Evolutionary conservation across 92 coral and sea anemone genomes (phyloP).

Genomic region (Heteractis magnifica): DNA sequence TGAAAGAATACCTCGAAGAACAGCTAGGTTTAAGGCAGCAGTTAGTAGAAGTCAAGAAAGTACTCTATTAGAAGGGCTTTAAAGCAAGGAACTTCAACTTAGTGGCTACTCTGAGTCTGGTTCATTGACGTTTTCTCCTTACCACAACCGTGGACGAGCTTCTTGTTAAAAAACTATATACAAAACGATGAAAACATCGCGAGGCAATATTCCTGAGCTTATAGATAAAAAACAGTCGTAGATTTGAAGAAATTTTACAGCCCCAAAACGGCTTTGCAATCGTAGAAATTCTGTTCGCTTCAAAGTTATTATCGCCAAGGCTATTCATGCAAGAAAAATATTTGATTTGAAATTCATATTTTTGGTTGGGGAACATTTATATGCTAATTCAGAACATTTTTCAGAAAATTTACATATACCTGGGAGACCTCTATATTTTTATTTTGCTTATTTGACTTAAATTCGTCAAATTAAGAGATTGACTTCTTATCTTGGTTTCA

Average conservation of each 20-base stretch:
- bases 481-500: neutral
- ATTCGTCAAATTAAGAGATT: neutral
- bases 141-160: too few species aligned
- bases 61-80: too few species aligned
- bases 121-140: too few species aligned
- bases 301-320: neutral
- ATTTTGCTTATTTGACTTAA: neutral
- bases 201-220: neutral
- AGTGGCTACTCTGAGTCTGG: too few species aligned
- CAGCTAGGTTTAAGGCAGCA: too few species aligned
- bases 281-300: neutral
- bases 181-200: neutral
- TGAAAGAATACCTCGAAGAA: neutral
- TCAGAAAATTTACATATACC: neutral
- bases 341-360: slow-evolving; percentile 34
- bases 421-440: neutral
- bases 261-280: neutral
- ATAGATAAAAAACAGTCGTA: neutral
- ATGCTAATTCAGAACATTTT: slow-evolving; percentile 4
- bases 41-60: too few species aligned
- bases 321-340: neutral
- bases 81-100: too few species aligned
- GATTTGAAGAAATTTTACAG: neutral
- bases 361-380: neutral
- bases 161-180: neutral